Evolutionary conservation across 37 sponge, comb jelly and placozoan genomes (phyloP).

Genomic region (Bolinopsis microptera): DNA sequence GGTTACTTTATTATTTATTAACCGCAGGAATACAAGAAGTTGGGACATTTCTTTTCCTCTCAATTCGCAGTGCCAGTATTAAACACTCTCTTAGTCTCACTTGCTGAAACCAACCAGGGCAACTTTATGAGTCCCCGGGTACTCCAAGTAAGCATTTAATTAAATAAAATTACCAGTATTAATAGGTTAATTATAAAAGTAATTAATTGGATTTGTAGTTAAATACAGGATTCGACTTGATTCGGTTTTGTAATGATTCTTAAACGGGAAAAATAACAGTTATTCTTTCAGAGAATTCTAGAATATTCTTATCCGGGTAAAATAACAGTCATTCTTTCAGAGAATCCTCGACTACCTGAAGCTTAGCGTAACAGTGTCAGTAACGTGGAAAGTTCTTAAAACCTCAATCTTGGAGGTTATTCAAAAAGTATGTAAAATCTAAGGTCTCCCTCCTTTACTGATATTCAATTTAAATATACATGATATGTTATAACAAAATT

Average conservation of each 20-base stretch:
- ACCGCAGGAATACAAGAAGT: constrained; percentile 63
- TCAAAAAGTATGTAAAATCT: background rate
- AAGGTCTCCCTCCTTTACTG: too few species aligned
- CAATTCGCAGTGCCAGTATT: constrained; percentile 72
- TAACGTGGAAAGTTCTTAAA: constrained; percentile 54
- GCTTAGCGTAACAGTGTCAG: constrained; percentile 5
- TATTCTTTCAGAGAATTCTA: background rate
- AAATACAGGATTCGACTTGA: too few species aligned
- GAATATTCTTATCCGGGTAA: background rate
- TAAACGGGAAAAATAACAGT: background rate
- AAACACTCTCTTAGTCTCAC: constrained; percentile 71
- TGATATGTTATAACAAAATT: too few species aligned
- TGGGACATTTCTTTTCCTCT: constrained; percentile 37
- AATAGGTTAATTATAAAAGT: too few species aligned
- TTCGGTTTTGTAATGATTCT: too few species aligned
- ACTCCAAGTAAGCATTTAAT: constrained; percentile 70
- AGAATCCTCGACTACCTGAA: background rate
- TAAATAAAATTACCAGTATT: too few species aligned
- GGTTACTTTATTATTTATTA: too few species aligned
- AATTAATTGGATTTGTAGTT: too few species aligned
- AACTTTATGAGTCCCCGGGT: constrained; percentile 75
- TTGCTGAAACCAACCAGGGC: constrained; percentile 74
- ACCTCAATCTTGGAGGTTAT: constrained; percentile 28
- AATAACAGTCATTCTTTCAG: background rate
- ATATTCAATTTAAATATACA: too few species aligned